Base-by-base conservation (phyloP, 1,140 invertebrate species). In the Drosophila bocqueti region DNA sequence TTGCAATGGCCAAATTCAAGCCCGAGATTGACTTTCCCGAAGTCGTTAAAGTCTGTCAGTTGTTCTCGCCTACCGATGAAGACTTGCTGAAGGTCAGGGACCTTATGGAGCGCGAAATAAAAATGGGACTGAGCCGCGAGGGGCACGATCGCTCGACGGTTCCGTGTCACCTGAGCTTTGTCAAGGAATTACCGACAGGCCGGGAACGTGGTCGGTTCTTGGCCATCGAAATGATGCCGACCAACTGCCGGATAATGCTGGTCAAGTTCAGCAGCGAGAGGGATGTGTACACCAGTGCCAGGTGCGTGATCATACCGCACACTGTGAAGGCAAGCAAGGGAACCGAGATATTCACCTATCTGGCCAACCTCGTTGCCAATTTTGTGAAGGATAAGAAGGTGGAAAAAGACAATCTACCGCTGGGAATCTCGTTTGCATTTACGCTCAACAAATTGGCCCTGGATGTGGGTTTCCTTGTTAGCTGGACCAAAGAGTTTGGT, bases 351-450 rank as follows among this genome's bases (percentile, higher is more conserved):
- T 99, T 99, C 94, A 98, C 99, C 92, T 98, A 99, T 93, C 99
- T 99, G 82, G 99, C 99, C 42, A 96, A 97, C 81, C 99, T 98
- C 94, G 95, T 99, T 74, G 96, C 96, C 1, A 95, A 96, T 72
- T 99, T 99, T 92, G 97, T 99, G 93, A 97, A 96, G 54, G 95
- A 97, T 11, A 94, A 97, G 52, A 95, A 96, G 26, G 93, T 97
- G 76, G 94, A 95, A 38, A 86, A 54, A 57, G 97, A 97, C 94
- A 24, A 79, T 21, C 57, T 92, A 1, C 85, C 83, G 3, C 63
- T 99, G 49, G 99, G 99, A 2, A 99, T 99, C 93, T 99, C 99
- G 0, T 99, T 99, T 93, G 99, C 98, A 66, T 99, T 99, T 93
- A 98, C 99, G 0, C 96, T 99, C 86, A 94, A 94, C 45, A 99